Evolutionary conservation across 2,113 vertebrate genomes (phyloP).

Genomic region (Phalacrocorax carbo): DNA sequence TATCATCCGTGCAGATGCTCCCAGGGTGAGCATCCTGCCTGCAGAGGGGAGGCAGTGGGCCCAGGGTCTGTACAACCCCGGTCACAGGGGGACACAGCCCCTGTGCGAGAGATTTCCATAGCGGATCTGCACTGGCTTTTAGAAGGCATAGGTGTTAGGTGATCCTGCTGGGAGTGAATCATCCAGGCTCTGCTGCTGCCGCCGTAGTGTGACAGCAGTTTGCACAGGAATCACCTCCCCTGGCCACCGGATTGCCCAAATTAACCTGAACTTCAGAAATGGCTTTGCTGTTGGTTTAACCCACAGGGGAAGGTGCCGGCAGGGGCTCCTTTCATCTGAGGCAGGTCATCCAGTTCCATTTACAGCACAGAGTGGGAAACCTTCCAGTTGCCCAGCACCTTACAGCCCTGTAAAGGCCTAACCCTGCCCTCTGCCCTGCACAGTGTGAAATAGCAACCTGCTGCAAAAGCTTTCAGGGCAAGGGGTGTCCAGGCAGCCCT

Average conservation of each 20-base stretch:
- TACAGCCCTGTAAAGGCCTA: neutral
- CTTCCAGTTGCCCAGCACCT: neutral
- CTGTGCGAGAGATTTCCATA: fast-evolving
- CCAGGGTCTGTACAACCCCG: fast-evolving
- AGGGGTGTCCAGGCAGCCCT: neutral
- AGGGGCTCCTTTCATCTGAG: neutral
- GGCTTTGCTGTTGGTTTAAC: neutral
- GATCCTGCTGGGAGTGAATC: neutral
- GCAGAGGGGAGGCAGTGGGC: neutral
- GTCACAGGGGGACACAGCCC: fast-evolving
- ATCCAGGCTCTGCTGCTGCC: neutral
- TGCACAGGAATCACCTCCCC: neutral
- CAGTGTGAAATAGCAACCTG: fast-evolving
- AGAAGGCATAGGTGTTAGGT: neutral
- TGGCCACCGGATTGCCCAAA: neutral
- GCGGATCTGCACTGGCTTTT: neutral
- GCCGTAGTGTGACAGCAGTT: neutral
- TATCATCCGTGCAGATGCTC: neutral
- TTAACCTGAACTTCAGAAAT: neutral
- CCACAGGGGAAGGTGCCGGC: neutral
- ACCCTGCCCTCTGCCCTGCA: neutral
- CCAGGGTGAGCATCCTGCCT: neutral
- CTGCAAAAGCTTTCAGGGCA: neutral
- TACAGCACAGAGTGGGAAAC: neutral
- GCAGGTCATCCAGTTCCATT: neutral